Base-by-base conservation (phyloP, 2,113 vertebrate genomes). In the Nerophis lumbriciformis region DNA sequence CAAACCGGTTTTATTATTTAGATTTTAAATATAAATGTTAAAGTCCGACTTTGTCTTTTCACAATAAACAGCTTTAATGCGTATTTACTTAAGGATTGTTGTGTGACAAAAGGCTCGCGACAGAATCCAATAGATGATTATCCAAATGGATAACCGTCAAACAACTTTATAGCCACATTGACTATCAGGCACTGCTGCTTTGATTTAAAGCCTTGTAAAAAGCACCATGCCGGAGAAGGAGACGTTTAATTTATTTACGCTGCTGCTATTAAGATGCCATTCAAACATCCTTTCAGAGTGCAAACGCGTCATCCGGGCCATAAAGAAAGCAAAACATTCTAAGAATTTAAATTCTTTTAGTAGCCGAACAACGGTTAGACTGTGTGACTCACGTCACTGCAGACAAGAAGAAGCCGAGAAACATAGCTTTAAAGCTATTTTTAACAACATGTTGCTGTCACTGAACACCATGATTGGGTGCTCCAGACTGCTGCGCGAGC, bases 311-410 rank as follows among this genome's bases (percentile, higher is more conserved):
- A 68, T 63, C 53, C 57, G 51, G 50, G 53, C 53, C 8, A 48
- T 81, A 70, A 68, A 66, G 49, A 69, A 68, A 83, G 48, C 58
- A 77, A 28, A 28, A 66, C 15, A 13, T 21, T 44, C 42, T 2
- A 16, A 44, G 38, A 44, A 57, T 44, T 3, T 13, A 16, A 44
- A 12, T 10, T 57, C 21, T 57, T 28, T 45, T 65, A 39, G 67
- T 72, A 36, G 19, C 54, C 9, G 19, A 59, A 60, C 76, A 57
- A 60, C 76, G 57, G 65, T 28, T 48, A 57, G 45, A 66, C 53
- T 69, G 56, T 63, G 38, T 56, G 38, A 67, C 21, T 72, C 11
- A 67, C 48, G 62, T 6, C 6, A 10, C n/a, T 67, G 53, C 37
- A 48, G 21, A 48, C n/a, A 3, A 39, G 21, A 5, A 60, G n/a